Base-by-base conservation (phyloP, 1,140 invertebrate genomes). In the Venturia canescens region DNA sequence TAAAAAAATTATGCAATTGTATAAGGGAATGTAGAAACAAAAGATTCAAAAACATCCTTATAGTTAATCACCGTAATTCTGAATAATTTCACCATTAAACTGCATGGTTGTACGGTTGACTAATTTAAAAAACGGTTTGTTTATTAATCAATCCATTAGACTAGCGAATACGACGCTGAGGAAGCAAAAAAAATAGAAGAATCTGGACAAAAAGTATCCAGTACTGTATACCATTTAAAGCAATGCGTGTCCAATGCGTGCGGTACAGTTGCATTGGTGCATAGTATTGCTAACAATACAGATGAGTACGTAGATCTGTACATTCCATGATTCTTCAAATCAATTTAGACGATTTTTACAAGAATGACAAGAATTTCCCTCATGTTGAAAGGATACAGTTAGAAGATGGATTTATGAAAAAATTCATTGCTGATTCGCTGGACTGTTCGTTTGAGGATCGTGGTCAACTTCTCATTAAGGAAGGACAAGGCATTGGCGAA, bases 171-270 rank as follows among this genome's bases (percentile, higher is more conserved):
- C 90, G 91, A 89, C 90, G 95, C 95, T 91, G 93, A 96, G 86
- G 90, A 94, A 85, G 93, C 94, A 87, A 93, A 94, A 76, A 91
- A 93, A 80, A 89, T 94, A 80, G 93, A 96, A 48, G 92, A 94
- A 78, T 90, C 93, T 18, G 94, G 94, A 18, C 93, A 95, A 89
- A 90, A 93, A 78, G 83, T 94, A 76, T 93, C 94, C 3, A 89
- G 93, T n/a, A 93, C 95, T 86, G 88, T 99, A 66, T 99, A 96
- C 91, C 98, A 96, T 90, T 95, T 99, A 93, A 97, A 97, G 86
- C 98, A 99, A 91, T 96, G 95, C 76, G 95, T 99, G 69, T 95
- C 95, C 50, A 99, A 99, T 94, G 98, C 98, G 4, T 99, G 98
- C 93, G 98, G 98, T 29, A 98, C 98, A 1, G 95, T 99, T 81